phyloP scores from a whole-genome alignment of 1,140 invertebrate species.

The Cydia amplana region DNA sequence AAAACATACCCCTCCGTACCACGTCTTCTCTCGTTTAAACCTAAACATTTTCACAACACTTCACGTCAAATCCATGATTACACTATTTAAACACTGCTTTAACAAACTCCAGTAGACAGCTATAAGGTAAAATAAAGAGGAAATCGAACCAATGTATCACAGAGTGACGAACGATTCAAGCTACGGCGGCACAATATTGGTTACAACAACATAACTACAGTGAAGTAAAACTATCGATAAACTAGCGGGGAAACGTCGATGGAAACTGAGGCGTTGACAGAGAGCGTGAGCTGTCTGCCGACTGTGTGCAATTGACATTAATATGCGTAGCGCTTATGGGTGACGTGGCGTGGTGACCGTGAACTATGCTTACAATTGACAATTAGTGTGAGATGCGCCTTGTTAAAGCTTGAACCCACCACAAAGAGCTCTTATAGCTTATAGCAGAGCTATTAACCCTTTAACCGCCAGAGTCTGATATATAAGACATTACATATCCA shows the following conservation, averaged over 20 bases:
- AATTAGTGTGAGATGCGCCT: slow-evolving; percentile 1
- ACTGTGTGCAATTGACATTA: slow-evolving; percentile 4
- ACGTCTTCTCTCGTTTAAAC: slow-evolving; percentile 46
- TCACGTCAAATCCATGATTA: slow-evolving; percentile 8
- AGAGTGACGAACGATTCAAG: slow-evolving; percentile 24
- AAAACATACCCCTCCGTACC: slow-evolving; percentile 45
- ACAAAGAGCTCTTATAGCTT: neutral
- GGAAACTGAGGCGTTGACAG: neutral
- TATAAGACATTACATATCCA: too few relatives aligned
- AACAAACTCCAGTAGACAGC: slow-evolving; percentile 11
- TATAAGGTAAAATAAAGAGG: slow-evolving; percentile 17
- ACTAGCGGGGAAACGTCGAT: neutral
- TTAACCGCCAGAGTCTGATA: too few relatives aligned
- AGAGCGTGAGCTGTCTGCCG: neutral
- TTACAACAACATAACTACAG: slow-evolving; percentile 25
- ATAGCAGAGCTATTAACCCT: too few relatives aligned
- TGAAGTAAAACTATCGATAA: neutral
- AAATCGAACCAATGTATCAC: slow-evolving; percentile 24
- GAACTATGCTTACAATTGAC: slow-evolving; percentile 10
- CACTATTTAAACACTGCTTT: neutral
- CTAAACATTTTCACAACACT: slow-evolving; percentile 45
- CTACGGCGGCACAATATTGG: neutral
- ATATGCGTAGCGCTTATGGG: neutral
- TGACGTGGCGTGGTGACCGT: neutral
- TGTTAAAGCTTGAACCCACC: neutral